Conservation (phyloP, 2,888 invertebrate genomes). For the Parnassius orleans region DNA sequence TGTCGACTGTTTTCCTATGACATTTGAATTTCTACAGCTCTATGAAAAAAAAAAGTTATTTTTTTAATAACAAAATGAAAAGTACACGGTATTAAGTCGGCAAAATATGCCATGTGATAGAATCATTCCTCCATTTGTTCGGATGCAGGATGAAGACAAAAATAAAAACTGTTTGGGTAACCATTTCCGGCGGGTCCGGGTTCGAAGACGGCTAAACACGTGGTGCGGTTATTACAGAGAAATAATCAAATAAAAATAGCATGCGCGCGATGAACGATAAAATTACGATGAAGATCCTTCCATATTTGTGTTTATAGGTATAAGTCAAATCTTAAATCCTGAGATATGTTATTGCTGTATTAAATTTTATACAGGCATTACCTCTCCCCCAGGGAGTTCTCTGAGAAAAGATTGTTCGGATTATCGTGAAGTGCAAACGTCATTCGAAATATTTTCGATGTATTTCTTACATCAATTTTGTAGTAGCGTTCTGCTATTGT, state of each 20-base stretch:
- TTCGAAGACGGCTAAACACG: slow-evolving; percentile 61
- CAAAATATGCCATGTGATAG: slow-evolving; percentile 14
- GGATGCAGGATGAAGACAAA: slow-evolving; percentile 69
- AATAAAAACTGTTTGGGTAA: slow-evolving; percentile 80
- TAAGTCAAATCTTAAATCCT: neutral
- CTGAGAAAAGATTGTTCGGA: no score
- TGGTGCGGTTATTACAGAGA: slow-evolving; percentile 70
- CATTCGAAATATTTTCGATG: no score
- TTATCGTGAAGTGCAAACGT: no score
- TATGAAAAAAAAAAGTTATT: no score
- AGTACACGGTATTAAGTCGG: slow-evolving; percentile 1
- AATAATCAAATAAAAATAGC: slow-evolving; percentile 76
- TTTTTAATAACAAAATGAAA: no score
- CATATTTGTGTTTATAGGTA: slow-evolving; percentile 10
- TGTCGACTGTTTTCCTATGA: no score
- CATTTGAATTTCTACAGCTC: no score
- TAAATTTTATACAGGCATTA: no score
- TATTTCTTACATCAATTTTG: no score
- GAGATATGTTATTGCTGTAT: slow-evolving; percentile 5
- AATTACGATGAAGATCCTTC: slow-evolving; percentile 46
- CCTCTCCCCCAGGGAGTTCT: no score
- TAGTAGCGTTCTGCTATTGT: no score
- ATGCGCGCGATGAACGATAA: slow-evolving; percentile 60
- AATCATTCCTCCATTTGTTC: slow-evolving; percentile 29
- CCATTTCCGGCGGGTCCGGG: slow-evolving; percentile 71